These are phyloP conservation scores for Orthosia gracilis DNA, from an alignment of 2,888 invertebrate genomes.

Conservation along the genomic window DNA sequence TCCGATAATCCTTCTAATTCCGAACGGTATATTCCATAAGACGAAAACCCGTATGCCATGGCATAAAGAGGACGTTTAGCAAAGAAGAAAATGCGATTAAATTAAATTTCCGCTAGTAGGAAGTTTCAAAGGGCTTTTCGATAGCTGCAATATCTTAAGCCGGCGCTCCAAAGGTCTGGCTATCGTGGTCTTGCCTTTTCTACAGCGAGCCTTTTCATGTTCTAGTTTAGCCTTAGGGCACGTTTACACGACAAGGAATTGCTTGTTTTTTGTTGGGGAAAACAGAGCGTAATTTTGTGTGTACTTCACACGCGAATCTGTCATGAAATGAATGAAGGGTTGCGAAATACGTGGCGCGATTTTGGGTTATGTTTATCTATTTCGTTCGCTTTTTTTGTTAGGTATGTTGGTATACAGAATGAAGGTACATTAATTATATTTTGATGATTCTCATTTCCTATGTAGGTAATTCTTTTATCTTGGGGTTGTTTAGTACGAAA, in stretches of 20 bases:
- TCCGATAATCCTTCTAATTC: slow-evolving; percentile 65
- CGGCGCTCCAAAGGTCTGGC: slow-evolving; percentile 76
- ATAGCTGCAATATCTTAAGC: slow-evolving; percentile 88
- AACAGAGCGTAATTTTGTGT: slow-evolving; percentile 63
- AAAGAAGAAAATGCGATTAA: slow-evolving; percentile 88
- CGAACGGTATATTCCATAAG: slow-evolving; percentile 72
- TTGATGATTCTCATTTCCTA: slow-evolving; percentile 5
- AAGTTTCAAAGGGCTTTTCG: slow-evolving; percentile 87
- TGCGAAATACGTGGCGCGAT: slow-evolving; percentile 44
- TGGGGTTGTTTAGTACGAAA: too few species aligned
- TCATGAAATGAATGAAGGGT: slow-evolving; percentile 68
- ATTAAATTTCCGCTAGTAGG: slow-evolving; percentile 87
- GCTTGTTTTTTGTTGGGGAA: slow-evolving; percentile 66
- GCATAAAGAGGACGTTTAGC: slow-evolving; percentile 80
- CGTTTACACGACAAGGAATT: slow-evolving; percentile 65
- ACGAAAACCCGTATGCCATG: slow-evolving; percentile 75
- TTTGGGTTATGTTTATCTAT: slow-evolving; percentile 56
- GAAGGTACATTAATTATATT: slow-evolving; percentile 7
- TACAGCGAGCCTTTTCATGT: slow-evolving; percentile 73
- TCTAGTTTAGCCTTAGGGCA: slow-evolving; percentile 63
- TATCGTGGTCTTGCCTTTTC: slow-evolving; percentile 74
- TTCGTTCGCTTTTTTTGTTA: slow-evolving; percentile 25
- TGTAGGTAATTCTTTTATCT: background rate
- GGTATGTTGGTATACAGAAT: slow-evolving; percentile 7
- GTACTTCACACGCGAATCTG: slow-evolving; percentile 68